Evolutionary conservation across 2,888 invertebrate species (phyloP).

Genomic region (Stratiomys singularior): DNA sequence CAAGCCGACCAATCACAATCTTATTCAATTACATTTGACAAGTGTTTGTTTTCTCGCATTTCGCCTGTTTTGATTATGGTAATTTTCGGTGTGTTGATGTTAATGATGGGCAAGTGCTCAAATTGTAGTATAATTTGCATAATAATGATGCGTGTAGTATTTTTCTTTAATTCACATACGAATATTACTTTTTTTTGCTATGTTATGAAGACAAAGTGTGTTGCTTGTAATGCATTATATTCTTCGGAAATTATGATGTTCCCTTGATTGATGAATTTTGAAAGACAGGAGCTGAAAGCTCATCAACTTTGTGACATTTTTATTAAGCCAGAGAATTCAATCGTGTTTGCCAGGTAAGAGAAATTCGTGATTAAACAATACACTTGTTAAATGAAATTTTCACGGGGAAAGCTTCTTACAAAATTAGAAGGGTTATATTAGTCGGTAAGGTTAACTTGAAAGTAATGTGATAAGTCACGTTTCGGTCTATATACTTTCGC

Average conservation of each 20-base stretch:
- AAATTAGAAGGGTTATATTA: too few species aligned
- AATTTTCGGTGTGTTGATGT: slow-evolving; percentile 20
- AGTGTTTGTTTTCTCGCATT: neutral
- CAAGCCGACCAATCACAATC: neutral
- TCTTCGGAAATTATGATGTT: slow-evolving; percentile 27
- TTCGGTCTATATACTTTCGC: too few species aligned
- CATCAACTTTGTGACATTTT: slow-evolving; percentile 3
- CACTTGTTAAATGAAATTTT: neutral
- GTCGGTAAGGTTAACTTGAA: too few species aligned
- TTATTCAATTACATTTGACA: slow-evolving; percentile 40
- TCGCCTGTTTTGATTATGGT: slow-evolving; percentile 21
- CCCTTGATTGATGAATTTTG: slow-evolving; percentile 6
- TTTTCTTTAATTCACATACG: neutral
- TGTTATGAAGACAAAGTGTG: neutral
- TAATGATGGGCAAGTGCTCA: slow-evolving; percentile 19
- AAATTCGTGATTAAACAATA: neutral
- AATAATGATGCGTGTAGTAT: slow-evolving; percentile 4
- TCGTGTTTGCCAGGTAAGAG: neutral
- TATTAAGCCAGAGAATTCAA: neutral
- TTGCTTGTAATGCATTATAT: neutral
- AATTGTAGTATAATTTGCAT: slow-evolving; percentile 36
- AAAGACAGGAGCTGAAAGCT: neutral
- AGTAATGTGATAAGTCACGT: too few species aligned
- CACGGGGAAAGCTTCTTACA: neutral
- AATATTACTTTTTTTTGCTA: neutral